These are phyloP conservation scores for Sinocyclocheilus grahami DNA, from an alignment of 2,113 vertebrate species.

Conservation along the genomic window DNA sequence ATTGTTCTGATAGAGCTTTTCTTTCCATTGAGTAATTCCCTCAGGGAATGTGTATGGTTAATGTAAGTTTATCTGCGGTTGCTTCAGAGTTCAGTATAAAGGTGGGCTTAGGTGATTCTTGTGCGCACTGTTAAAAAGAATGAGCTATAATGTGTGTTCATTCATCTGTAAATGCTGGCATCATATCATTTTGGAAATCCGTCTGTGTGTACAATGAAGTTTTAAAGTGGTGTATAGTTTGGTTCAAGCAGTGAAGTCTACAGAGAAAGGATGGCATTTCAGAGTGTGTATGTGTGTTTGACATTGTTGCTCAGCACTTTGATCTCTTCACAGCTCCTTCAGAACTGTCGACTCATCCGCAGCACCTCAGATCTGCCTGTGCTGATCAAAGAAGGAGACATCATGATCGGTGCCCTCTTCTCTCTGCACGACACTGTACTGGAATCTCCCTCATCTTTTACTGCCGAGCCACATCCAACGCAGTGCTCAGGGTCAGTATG, in stretches of 20 bases:
- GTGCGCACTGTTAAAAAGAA: background rate
- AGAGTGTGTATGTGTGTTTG: constrained; percentile 4
- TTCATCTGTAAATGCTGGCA: background rate
- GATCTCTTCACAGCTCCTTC: constrained; percentile 36
- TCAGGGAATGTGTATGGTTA: constrained; percentile 48
- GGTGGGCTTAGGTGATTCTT: background rate
- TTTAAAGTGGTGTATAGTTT: background rate
- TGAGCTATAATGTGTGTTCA: constrained; percentile 14
- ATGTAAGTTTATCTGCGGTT: constrained; percentile 34
- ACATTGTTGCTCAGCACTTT: constrained; percentile 32
- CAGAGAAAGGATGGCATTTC: constrained; percentile 26
- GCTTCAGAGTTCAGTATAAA: constrained; percentile 46
- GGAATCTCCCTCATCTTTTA: constrained; percentile 68
- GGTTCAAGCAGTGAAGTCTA: background rate
- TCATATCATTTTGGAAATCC: background rate
- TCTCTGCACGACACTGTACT: constrained; percentile 76
- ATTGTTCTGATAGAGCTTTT: background rate
- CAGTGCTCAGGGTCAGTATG: constrained; percentile 72
- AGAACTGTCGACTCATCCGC: constrained; percentile 64
- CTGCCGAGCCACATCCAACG: constrained; percentile 58
- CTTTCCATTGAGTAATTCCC: constrained; percentile 60
- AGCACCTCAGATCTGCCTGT: constrained; percentile 65
- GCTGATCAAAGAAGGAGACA: constrained; percentile 71
- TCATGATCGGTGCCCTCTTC: constrained; percentile 78
- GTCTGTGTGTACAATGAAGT: constrained; percentile 14